Evolutionary conservation across 37 sponge, comb jelly and placozoan species (phyloP).

Genomic region (Cliona cf. orientalis): DNA sequence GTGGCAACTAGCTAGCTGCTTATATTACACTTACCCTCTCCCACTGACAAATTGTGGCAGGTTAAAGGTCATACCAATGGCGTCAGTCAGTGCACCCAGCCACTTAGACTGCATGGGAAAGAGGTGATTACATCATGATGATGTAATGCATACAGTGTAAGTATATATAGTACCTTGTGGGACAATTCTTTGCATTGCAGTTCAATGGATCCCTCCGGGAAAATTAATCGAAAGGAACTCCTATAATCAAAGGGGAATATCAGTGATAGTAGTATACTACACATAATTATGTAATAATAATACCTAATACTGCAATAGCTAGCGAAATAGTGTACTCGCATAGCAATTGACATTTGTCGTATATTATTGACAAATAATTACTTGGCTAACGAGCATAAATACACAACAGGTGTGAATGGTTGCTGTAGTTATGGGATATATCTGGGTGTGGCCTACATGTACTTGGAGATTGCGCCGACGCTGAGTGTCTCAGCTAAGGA

Average conservation of each 20-base stretch:
- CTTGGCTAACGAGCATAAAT: too few species aligned
- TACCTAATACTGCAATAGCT: too few species aligned
- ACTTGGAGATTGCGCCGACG: too few species aligned
- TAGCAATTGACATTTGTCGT: not conserved
- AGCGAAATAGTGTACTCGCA: too few species aligned
- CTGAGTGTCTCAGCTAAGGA: too few species aligned
- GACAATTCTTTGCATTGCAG: conserved; percentile 55
- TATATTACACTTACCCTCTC: conserved; percentile 36
- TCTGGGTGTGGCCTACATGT: too few species aligned
- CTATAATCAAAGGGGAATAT: conserved; percentile 7
- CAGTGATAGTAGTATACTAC: too few species aligned
- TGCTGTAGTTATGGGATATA: too few species aligned
- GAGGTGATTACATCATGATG: not conserved
- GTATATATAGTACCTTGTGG: conserved; percentile 24
- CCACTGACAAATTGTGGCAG: conserved; percentile 38
- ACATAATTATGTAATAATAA: too few species aligned
- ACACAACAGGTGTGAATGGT: too few species aligned
- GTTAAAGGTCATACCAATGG: conserved; percentile 32
- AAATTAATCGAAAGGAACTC: conserved; percentile 35
- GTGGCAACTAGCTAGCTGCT: not conserved
- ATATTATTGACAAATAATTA: too few species aligned
- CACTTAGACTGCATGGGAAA: conserved; percentile 47
- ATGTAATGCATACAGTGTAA: not conserved
- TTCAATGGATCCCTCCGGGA: conserved; percentile 47
- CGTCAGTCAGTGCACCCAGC: conserved; percentile 41